Base-by-base conservation (phyloP, 2,797 vertebrate genomes). In the Artibeus lituratus region DNA sequence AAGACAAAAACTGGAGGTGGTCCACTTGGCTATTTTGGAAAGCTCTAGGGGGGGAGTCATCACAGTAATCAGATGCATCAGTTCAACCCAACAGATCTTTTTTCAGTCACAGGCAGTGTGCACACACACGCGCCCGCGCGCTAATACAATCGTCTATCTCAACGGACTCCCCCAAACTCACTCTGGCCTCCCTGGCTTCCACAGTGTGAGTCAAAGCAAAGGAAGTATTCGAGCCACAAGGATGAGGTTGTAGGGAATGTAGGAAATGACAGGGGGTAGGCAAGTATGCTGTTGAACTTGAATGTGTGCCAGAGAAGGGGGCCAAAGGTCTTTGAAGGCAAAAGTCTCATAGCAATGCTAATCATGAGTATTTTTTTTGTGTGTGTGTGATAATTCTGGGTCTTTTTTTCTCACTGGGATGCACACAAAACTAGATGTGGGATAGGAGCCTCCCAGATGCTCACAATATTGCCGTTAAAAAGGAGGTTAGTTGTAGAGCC, bases 1-100 rank as follows among this genome's bases (percentile, higher is more conserved):
- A 97, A 98, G 96, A 97, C 98, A 96, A 97, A 97, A 97, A 65
- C 98, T 94, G 73, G 97, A 97, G 97, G 97, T 97, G 96, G 97
- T 97, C 97, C 73, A 77, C 94, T 95, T 97, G 97, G 94, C 97
- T 97, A 90, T 96, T 98, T 96, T 95, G 95, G 97, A 88, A 95
- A 98, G 76, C 96, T 96, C 97, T 96, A 95, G 97, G 95, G 97
- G 87, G 77, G 57, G 93, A 18, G 91, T 94, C 97, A 95, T 94
- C 97, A 87, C 53, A 82, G 84, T 94, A 97, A 98, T 77, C 90
- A 39, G 83, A 97, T 69, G 39, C 97, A 89, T 97, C 97, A 87
- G 51, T 97, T 95, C 97, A 96, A 95, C 32, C 3, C 0, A 39
- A 80, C 90, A 96, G 90, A 94, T 94, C 96, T 26, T 95, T 95